A percentile compares a stretch with the other conserved stretches of the same genome.
Conservation (phyloP, 2,113 vertebrate genomes). For the Macroglossus sobrinus region DNA sequence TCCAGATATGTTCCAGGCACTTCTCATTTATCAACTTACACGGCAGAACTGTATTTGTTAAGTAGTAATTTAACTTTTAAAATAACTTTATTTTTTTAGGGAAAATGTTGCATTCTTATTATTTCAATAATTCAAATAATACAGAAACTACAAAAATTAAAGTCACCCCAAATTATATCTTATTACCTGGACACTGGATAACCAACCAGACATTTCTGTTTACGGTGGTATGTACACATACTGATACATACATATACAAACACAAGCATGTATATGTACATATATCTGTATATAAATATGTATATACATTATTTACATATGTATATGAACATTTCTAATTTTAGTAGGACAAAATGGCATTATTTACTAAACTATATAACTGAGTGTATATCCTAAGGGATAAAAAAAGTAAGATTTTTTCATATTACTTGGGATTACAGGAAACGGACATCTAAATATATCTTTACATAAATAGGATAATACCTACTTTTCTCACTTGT, state of each 20-base stretch:
- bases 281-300: rapidly evolving
- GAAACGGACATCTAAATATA: not conserved
- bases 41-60: not conserved
- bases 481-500: not conserved
- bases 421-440: not conserved
- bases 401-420: not conserved
- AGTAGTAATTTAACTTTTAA: not conserved
- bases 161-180: not conserved
- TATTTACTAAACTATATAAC: not conserved
- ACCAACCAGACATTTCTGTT: not conserved
- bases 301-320: not conserved
- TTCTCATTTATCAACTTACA: not conserved
- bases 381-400: not conserved
- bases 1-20: not conserved
- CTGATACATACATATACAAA: not conserved
- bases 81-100: not conserved
- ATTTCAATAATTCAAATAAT: not conserved
- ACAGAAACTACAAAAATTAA: not conserved
- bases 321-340: not conserved
- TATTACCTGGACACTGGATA: not conserved
- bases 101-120: not conserved
- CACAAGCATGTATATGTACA: not conserved
- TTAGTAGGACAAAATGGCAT: not conserved
- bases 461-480: not conserved
- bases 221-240: not conserved